Evolutionary conservation across 2,113 vertebrate genomes (phyloP).

Genomic region (Diglossa brunneiventris): DNA sequence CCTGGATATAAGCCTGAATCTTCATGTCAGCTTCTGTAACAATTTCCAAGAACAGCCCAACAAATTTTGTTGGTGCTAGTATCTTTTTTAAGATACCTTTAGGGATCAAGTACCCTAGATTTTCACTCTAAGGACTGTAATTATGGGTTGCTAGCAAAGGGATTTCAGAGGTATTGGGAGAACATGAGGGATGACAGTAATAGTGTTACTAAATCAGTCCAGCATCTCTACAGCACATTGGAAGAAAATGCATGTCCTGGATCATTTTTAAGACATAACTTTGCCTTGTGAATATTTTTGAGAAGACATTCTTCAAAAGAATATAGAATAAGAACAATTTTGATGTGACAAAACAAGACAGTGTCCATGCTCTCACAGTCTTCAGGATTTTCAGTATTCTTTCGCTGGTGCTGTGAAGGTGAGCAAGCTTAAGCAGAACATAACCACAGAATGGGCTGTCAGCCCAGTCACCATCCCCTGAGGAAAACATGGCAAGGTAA

Average conservation of each 20-base stretch:
- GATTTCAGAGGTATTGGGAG: background rate
- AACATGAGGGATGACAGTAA: fast-evolving
- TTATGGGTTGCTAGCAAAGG: background rate
- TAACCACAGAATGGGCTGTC: background rate
- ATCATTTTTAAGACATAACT: background rate
- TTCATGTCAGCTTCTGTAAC: background rate
- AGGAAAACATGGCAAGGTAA: background rate
- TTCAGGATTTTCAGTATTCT: background rate
- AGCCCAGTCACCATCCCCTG: background rate
- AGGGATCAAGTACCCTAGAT: background rate
- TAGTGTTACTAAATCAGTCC: background rate
- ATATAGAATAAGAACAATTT: background rate
- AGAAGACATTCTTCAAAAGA: background rate
- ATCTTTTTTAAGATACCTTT: background rate
- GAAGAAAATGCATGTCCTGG: background rate
- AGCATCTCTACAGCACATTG: background rate
- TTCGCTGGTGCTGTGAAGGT: background rate
- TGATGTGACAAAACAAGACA: background rate
- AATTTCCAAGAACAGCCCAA: background rate
- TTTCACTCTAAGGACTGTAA: background rate
- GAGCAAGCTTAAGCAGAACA: background rate
- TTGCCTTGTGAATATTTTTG: background rate
- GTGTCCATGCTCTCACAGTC: background rate
- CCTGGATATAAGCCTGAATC: background rate
- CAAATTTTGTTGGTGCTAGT: background rate